These are phyloP conservation scores for Lasioglossum villosulum DNA, from an alignment of 2,888 invertebrate species.

Conservation along the genomic window DNA sequence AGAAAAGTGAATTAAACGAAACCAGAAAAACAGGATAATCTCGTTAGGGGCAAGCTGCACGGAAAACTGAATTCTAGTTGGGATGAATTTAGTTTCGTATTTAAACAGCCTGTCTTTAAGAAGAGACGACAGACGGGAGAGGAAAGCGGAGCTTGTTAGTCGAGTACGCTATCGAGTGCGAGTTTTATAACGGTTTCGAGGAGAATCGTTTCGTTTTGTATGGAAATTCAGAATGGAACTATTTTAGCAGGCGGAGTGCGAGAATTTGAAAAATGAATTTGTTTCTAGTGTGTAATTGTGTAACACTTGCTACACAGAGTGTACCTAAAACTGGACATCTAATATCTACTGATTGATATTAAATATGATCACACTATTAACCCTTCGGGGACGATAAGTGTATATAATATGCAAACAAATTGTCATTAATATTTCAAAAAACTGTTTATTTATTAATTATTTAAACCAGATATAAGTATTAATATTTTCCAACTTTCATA, in stretches of 20 bases:
- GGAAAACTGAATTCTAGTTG: slow-evolving; percentile 17
- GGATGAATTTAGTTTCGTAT: not conserved
- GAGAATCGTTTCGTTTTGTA: not conserved
- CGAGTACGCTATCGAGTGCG: not conserved
- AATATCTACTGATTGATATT: no score
- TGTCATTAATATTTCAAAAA: no score
- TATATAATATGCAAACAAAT: no score
- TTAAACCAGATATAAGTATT: no score
- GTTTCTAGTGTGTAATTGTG: not conserved
- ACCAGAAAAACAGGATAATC: not conserved
- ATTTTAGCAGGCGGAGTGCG: not conserved
- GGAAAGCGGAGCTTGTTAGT: not conserved
- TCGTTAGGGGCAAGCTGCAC: not conserved
- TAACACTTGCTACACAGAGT: not conserved
- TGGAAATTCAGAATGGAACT: not conserved
- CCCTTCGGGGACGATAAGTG: no score
- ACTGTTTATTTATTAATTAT: no score
- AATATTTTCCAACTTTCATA: no score
- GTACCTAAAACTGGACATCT: not conserved
- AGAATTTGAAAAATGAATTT: not conserved
- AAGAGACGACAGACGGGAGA: not conserved
- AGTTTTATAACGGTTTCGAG: not conserved
- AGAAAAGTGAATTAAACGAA: slow-evolving; percentile 12
- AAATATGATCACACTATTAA: no score
- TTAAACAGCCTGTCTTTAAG: slow-evolving; percentile 6